Evolutionary conservation across 2,113 vertebrate species (phyloP), one percentile per base, ranked within the genome.

Genomic region (Ciconia stormi): DNA sequence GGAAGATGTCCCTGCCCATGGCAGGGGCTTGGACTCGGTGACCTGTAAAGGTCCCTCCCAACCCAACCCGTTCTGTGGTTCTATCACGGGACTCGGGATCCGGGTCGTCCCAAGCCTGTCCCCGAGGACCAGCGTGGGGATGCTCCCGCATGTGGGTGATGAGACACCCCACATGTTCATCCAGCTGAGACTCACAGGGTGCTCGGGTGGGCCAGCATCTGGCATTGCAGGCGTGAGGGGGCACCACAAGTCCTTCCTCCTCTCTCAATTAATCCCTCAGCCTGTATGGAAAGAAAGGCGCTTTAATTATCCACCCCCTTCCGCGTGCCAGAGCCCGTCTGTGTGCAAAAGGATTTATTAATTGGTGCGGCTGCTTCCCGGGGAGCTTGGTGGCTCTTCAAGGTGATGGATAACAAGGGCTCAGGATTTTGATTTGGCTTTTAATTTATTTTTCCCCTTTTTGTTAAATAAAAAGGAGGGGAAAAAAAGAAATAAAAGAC

Each of bases 301-400:
- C 83, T 95, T 95, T 82, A 77, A 95, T 96, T 94, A 83, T 95
- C 82, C 73, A 17, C 63, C 78, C 71, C 17, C n/a, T 69, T 82
- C 74, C 16, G 8, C 2, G 11, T 58, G 63, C 90, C 92, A 87
- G 78, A 78, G 82, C 79, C 55, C 0, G 26, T 73, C 80, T 91
- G 66, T 27, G 50, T 16, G 4, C 88, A 69, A 21, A 84, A 86
- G 86, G 78, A 77, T 95, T 87, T 89, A 72, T 82, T 91, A 63
- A 89, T 50, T 67, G 19, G 29, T 69, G 65, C 1, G 4, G 44
- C 76, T 61, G 65, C 55, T 79, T 94, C 78, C 72, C 4, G 3
- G 40, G 15, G 71, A 90, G 65, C 34, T 94, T 20, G 21, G 71
- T 63, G 85, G 58, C 71, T 90, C 40, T 83, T 81, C 17, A 36